Evolutionary conservation across 1,140 invertebrate genomes (phyloP), one percentile per base, ranked within the genome.

Genomic region (Penaeus indicus): DNA sequence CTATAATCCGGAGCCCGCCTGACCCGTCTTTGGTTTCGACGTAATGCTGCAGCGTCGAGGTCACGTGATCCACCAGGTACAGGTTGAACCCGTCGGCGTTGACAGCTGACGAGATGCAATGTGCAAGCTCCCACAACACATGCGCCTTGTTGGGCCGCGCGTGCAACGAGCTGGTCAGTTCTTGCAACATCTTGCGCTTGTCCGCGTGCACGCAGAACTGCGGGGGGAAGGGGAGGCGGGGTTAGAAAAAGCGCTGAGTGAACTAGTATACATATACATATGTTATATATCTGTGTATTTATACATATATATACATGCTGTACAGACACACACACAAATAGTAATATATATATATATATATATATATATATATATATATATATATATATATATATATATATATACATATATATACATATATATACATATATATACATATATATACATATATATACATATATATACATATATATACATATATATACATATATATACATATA

Each of bases 141-240:
- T 94, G 93, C 61, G 93, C 92, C 91, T 94, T 94, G 69, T 93
- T 94, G 5, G 94, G 94, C 63, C 93, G 92, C 27, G 92, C 91
- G 90, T 95, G 93, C 8, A 95, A 92, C 21, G 94, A 94, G 32
- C 93, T 93, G 5, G 94, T 95, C 64, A 95, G 91, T 83, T 95
- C 94, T 90, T 94, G 93, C 47, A 95, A 92, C 94, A 95, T 94
- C 91, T 94, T 93, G 47, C 94, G 92, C 92, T 95, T 95, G 92
- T 95, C 94, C 7, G 94, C 94, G 87, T 95, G 95, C 16, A 95
- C 94, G 91, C 94, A 94, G 85, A 94, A 95, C 93, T 94, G 92
- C 16, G 86, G 47, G 54, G 61, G 86, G 19, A 89, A 63, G 63
- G 25, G 47, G 32, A 21, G 27, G 16, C 19, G 18, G 16, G 13